Conservation (phyloP, 2,113 vertebrate genomes). For the Cottus gobio region DNA sequence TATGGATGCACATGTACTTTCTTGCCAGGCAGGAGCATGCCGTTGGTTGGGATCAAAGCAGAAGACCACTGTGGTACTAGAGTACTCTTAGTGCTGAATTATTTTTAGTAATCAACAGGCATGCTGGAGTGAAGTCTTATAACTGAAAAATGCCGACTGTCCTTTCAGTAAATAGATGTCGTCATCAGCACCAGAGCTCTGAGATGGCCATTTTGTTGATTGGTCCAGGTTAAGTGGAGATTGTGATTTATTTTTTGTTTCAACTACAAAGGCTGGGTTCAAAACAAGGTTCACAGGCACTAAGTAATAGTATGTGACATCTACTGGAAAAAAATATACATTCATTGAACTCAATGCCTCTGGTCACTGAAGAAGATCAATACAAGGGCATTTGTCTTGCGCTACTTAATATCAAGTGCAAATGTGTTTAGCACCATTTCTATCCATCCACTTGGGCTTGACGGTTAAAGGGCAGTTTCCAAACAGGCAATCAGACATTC, state of each 20-base stretch:
- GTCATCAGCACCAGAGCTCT: background rate
- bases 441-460: constrained; percentile 28
- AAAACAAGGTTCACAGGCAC: background rate
- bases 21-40: background rate
- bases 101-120: background rate
- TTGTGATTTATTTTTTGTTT: background rate
- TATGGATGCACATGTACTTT: constrained; percentile 15
- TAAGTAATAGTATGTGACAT: background rate
- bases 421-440: constrained; percentile 45
- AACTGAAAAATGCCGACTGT: background rate
- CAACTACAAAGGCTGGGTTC: background rate
- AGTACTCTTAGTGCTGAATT: background rate
- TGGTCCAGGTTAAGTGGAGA: background rate
- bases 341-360: constrained; percentile 16
- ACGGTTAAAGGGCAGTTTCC: constrained; percentile 48
- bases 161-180: background rate
- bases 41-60: constrained; percentile 1
- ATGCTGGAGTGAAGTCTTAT: background rate
- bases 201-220: background rate
- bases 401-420: constrained; percentile 41
- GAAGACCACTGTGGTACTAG: background rate
- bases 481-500: constrained; percentile 57
- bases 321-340: constrained; percentile 3
- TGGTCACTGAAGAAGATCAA: constrained; percentile 40
- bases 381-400: constrained; percentile 48